A percentile compares a stretch with the other conserved stretches of the same genome.
Evolutionary conservation across 1,140 invertebrate species (phyloP).

Genomic region (Macrosteles quadrilineatus): DNA sequence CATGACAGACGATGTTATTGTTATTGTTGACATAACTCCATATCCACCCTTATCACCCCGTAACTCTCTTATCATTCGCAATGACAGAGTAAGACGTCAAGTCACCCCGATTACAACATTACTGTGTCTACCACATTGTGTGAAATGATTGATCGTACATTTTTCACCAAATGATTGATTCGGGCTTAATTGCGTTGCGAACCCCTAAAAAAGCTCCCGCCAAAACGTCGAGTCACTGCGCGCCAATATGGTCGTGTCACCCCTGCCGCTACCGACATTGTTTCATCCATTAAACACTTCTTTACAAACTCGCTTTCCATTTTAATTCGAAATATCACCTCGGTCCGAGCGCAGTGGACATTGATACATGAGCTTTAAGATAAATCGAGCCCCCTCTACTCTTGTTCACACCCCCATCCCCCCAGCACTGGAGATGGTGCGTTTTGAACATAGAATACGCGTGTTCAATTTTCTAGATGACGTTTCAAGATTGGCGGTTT

Average conservation of each 20-base stretch:
- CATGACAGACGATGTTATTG: too few relatives aligned
- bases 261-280: slow-evolving; percentile 15
- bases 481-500: too few relatives aligned
- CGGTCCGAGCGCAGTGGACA: slow-evolving; percentile 3
- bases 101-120: slow-evolving; percentile 10
- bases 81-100: too few relatives aligned
- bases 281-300: slow-evolving; percentile 26
- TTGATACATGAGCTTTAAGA: slow-evolving; percentile 13
- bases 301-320: slow-evolving; percentile 25
- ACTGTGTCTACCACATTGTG: slow-evolving; percentile 5
- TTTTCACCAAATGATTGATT: slow-evolving; percentile 21
- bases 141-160: slow-evolving; percentile 18
- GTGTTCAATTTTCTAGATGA: too few relatives aligned
- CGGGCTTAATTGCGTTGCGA: slow-evolving; percentile 25
- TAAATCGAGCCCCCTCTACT: slow-evolving; percentile 11
- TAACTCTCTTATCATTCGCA: too few relatives aligned
- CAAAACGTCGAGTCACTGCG: slow-evolving; percentile 16
- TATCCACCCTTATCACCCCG: too few relatives aligned
- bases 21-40: too few relatives aligned
- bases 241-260: slow-evolving; percentile 14
- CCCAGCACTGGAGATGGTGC: too few relatives aligned
- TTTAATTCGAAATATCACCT: slow-evolving; percentile 27
- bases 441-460: too few relatives aligned
- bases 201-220: slow-evolving; percentile 16
- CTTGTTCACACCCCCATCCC: neutral